Evolutionary conservation across 2,113 vertebrate species (phyloP).

Genomic region (Carollia perspicillata): DNA sequence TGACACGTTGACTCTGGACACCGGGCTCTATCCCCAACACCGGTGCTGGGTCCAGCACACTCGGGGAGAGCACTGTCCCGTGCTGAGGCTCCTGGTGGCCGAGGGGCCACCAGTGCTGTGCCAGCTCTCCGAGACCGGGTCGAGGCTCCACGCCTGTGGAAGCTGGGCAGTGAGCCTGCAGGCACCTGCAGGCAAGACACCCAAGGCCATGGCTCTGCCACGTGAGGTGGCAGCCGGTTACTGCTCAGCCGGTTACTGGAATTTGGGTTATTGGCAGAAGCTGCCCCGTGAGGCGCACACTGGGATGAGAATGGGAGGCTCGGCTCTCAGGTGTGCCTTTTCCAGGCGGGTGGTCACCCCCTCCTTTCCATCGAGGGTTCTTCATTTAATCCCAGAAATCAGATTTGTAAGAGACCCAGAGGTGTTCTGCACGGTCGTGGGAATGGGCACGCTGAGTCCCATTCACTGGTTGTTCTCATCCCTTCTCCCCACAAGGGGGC

Average conservation of each 20-base stretch:
- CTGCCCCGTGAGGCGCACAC: background rate
- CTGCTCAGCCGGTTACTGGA: background rate
- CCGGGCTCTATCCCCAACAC: background rate
- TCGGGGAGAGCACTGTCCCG: accelerated
- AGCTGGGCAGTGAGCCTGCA: background rate
- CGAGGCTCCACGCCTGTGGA: accelerated
- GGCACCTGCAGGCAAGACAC: background rate
- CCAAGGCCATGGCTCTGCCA: accelerated
- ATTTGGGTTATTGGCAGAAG: background rate
- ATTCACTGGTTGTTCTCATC: background rate
- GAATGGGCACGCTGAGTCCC: accelerated
- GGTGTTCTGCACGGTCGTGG: too few relatives aligned
- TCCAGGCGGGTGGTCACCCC: background rate
- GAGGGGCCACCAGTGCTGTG: background rate
- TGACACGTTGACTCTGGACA: background rate
- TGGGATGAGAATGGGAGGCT: background rate
- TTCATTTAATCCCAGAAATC: background rate
- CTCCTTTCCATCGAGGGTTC: background rate
- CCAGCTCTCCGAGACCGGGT: background rate
- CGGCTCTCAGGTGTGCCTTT: accelerated
- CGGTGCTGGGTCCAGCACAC: background rate
- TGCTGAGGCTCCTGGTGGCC: background rate
- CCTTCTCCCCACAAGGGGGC: background rate
- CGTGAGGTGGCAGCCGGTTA: background rate
- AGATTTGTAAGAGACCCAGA: background rate